Evolutionary conservation across 2,113 vertebrate genomes (phyloP), one percentile per base, ranked within the genome.

Genomic region (Lampris incognitus): DNA sequence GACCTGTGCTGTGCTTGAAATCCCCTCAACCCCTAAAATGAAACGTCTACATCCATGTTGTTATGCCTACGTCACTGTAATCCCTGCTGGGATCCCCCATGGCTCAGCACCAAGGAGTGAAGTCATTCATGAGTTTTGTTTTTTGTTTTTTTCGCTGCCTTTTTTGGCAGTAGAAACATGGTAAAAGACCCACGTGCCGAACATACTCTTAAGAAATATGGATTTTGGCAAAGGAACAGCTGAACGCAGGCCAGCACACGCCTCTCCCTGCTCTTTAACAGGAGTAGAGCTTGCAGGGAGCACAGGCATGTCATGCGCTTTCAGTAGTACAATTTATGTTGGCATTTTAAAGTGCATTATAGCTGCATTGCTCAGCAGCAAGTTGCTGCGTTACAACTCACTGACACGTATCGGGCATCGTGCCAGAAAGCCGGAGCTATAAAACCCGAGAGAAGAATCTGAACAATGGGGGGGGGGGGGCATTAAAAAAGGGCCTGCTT

Each of bases 211-310:
- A 39, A 77, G 83, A 88, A 84, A 85, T 79, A 87, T 88, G 79
- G 78, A 78, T 86, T 93, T 91, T 93, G 91, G 92, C 93, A 92
- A 72, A 78, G 63, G 70, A 85, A 74, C 91, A 92, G 88, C 70
- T 94, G 93, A 94, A 85, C 74, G 56, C 5, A 2, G 64, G 92
- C 93, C 92, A 94, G 94, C 72, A 88, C 82, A 79, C 72, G 46
- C 46, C 64, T 74, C 55, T 70, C 79, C 63, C 60, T 40, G 56
- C 75, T 68, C 65, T 72, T 63, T 56, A 72, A 74, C 74, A 55
- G 75, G 74, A 81, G 74, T 50, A 57, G 65, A 81, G 54, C 65
- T 56, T 87, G 72, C 66, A 72, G 78, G 55, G 65, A 51, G n/a
- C 63, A 50, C 52, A 72, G 39, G 78, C 57, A 62, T 55, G 44